Conservation (phyloP, 2,113 vertebrate species). For the Otus sunia region DNA sequence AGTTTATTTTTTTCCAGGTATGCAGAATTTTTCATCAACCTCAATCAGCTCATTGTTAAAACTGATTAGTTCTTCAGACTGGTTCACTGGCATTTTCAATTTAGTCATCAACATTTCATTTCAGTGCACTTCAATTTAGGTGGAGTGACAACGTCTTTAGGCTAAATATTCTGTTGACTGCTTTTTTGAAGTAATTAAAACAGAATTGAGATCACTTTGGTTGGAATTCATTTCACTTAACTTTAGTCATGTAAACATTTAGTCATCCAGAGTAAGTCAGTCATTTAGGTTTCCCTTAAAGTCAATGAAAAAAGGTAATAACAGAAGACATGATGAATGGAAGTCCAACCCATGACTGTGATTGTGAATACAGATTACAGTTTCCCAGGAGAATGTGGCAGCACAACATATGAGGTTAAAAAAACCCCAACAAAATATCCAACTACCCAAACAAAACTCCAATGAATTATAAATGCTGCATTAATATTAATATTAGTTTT, state of each 20-base stretch:
- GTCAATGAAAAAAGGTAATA: background rate
- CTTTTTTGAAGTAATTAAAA: conserved; percentile 43
- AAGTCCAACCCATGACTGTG: background rate
- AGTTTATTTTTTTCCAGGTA: background rate
- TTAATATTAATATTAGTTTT: background rate
- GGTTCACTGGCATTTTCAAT: conserved; percentile 30
- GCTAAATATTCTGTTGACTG: conserved; percentile 2
- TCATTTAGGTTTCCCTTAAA: background rate
- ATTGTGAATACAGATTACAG: background rate
- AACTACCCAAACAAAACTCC: background rate
- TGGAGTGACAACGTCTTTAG: background rate
- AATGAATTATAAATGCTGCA: background rate
- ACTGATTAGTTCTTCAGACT: conserved; percentile 12
- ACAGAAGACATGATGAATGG: background rate
- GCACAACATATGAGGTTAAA: background rate
- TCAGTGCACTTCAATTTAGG: background rate
- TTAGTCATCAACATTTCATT: background rate
- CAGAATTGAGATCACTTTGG: background rate
- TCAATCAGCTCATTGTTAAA: conserved; percentile 16
- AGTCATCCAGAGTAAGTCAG: background rate
- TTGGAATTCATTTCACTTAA: background rate
- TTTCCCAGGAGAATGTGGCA: background rate
- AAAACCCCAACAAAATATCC: background rate
- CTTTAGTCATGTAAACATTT: background rate
- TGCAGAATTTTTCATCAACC: background rate